Evolutionary conservation across 2,888 invertebrate species (phyloP).

Genomic region (Nomada ferruginata): DNA sequence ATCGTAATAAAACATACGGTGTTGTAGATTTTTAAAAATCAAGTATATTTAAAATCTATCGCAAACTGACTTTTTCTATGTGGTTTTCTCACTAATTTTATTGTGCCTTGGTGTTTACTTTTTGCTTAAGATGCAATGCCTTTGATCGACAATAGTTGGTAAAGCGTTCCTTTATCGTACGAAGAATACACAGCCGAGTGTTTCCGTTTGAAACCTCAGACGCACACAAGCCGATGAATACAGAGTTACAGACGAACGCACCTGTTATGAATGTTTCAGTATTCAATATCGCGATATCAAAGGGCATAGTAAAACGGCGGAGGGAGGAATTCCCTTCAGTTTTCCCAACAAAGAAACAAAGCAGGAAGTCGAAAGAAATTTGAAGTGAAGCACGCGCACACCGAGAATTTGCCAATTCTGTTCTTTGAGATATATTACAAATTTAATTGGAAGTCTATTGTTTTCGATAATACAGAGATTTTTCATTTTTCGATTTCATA

Average conservation of each 20-base stretch:
- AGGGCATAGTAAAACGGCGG: conserved; percentile 64
- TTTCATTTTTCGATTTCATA: too few relatives aligned
- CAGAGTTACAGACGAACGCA: conserved; percentile 69
- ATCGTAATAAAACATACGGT: too few relatives aligned
- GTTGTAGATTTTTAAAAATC: too few relatives aligned
- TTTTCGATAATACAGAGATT: too few relatives aligned
- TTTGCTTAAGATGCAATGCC: too few relatives aligned
- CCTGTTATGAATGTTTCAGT: conserved; percentile 71
- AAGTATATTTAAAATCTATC: too few relatives aligned
- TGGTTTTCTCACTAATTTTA: too few relatives aligned
- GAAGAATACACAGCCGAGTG: conserved; percentile 42
- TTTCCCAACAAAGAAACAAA: conserved; percentile 59
- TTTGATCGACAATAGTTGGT: background rate
- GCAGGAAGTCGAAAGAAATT: conserved; percentile 61
- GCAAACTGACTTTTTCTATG: too few relatives aligned
- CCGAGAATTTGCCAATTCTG: conserved; percentile 46
- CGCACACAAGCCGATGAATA: conserved; percentile 51
- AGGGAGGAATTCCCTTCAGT: conserved; percentile 60
- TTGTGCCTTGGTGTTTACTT: too few relatives aligned
- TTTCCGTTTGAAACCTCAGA: conserved; percentile 70
- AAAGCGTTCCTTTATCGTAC: conserved; percentile 25
- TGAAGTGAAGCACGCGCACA: conserved; percentile 45
- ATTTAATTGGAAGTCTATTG: conserved; percentile 2
- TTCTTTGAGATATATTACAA: background rate
- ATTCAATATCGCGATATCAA: conserved; percentile 74